Evolutionary conservation across 2,113 vertebrate genomes (phyloP).

Genomic region (Sigmodon hispidus): DNA sequence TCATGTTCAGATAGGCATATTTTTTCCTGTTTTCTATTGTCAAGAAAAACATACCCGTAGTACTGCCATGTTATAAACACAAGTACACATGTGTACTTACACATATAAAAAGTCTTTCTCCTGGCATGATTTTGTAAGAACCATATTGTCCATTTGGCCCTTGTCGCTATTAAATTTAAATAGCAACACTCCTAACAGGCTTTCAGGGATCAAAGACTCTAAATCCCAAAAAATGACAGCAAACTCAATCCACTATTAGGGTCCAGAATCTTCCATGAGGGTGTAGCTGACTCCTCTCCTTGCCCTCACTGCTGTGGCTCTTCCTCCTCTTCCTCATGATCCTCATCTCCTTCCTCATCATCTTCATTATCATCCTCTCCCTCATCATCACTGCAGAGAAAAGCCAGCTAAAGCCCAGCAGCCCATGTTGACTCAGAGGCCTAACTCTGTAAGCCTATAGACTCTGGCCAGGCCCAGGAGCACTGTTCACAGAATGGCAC

Average conservation of each 20-base stretch:
- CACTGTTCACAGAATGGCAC: background rate
- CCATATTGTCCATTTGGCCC: background rate
- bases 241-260: slow-evolving; percentile 76
- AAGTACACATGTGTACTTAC: background rate
- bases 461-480: background rate
- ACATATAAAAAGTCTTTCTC: background rate
- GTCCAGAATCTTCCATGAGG: slow-evolving; percentile 81
- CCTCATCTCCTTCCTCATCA: slow-evolving; percentile 64
- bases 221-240: background rate
- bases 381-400: slow-evolving; percentile 84
- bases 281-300: slow-evolving; percentile 74
- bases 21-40: background rate
- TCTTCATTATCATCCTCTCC: slow-evolving; percentile 83
- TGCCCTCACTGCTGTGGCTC: slow-evolving; percentile 76
- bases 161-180: background rate
- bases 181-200: accelerated
- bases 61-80: too few species aligned
- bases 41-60: background rate
- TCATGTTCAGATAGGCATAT: background rate
- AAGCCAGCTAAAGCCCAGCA: background rate
- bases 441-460: background rate
- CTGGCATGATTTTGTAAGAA: too few species aligned
- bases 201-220: background rate
- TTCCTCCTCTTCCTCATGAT: slow-evolving; percentile 71
- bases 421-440: background rate